These are phyloP conservation scores for Silurus aristotelis DNA, from an alignment of 2,797 vertebrate species.

Conservation along the genomic window DNA sequence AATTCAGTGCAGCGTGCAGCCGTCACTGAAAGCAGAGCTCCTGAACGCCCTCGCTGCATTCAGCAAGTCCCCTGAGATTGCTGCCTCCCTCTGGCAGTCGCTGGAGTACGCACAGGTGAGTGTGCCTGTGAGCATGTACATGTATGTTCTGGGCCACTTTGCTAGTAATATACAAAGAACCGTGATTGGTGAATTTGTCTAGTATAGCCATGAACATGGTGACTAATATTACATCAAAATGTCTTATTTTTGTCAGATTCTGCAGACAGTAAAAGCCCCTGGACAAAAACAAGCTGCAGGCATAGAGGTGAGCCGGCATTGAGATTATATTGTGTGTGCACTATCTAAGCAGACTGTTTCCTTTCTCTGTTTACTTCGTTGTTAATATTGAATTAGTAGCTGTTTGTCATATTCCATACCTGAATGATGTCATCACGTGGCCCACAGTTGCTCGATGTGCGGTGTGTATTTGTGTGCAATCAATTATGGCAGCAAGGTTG, in stretches of 20 bases:
- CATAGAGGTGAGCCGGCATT: conserved; percentile 83
- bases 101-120: conserved; percentile 94
- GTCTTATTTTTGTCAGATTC: conserved; percentile 73
- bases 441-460: no score
- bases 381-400: no score
- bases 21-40: conserved; percentile 88
- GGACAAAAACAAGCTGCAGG: conserved; percentile 91
- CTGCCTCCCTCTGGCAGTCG: conserved; percentile 96
- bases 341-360: background rate
- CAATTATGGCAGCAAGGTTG: no score
- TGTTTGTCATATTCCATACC: no score
- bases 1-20: conserved; percentile 92
- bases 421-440: no score
- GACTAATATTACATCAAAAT: background rate
- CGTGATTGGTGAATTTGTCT: background rate
- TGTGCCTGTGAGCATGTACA: background rate
- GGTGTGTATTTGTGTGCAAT: no score
- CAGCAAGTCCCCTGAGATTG: conserved; percentile 95
- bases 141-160: background rate
- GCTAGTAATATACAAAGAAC: background rate
- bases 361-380: no score
- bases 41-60: conserved; percentile 90
- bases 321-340: background rate
- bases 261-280: conserved; percentile 89
- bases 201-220: background rate